A percentile compares a stretch with the other conserved stretches of the same genome.
Evolutionary conservation across 2,888 invertebrate species (phyloP).

Genomic region (Onchidella celtica): DNA sequence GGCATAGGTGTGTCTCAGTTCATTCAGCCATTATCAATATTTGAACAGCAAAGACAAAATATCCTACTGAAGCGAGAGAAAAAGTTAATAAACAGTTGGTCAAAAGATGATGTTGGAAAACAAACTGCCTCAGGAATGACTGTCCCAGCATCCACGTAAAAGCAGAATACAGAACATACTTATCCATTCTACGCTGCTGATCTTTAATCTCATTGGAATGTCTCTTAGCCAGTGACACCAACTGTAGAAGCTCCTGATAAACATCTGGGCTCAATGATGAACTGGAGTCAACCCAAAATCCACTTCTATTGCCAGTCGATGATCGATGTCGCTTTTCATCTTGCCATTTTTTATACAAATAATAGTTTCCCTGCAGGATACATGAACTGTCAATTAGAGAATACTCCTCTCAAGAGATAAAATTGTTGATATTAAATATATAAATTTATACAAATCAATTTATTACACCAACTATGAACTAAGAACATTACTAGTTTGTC

Average conservation of each 20-base stretch:
- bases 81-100: too few relatives aligned
- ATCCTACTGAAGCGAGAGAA: too few relatives aligned
- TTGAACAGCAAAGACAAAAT: too few relatives aligned
- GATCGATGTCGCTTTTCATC: not conserved
- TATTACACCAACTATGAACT: too few relatives aligned
- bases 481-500: too few relatives aligned
- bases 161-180: too few relatives aligned
- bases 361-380: conserved; percentile 23
- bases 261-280: not conserved
- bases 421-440: not conserved
- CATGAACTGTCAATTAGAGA: too few relatives aligned
- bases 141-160: too few relatives aligned
- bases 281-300: not conserved
- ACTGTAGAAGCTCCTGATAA: not conserved
- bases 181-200: conserved; percentile 12
- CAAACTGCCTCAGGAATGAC: too few relatives aligned
- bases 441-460: not conserved
- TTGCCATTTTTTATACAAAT: not conserved
- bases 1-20: too few relatives aligned
- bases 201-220: not conserved
- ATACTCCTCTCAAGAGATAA: not conserved
- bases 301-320: not conserved
- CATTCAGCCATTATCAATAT: too few relatives aligned
- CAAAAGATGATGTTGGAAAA: too few relatives aligned
- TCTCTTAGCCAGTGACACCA: conserved; percentile 19